Conservation (phyloP, 2,113 vertebrate genomes). For the Ardeotis arabs region DNA sequence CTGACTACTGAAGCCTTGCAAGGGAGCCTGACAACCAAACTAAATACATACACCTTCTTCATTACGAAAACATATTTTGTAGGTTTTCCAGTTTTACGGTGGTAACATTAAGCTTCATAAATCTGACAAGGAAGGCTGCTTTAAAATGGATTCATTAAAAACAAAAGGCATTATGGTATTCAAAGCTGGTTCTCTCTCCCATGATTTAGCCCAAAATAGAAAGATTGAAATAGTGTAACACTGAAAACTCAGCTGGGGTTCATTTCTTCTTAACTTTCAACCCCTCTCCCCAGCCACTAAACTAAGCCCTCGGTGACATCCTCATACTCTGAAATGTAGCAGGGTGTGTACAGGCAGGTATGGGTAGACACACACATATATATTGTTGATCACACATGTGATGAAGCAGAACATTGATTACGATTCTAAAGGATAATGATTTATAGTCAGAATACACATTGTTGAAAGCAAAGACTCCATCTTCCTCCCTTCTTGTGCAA, state of each 20-base stretch:
- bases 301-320: background rate
- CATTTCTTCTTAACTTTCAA: background rate
- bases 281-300: background rate
- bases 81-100: background rate
- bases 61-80: background rate
- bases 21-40: background rate
- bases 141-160: background rate
- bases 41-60: background rate
- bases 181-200: background rate
- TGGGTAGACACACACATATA: background rate
- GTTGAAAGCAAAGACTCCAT: background rate
- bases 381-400: background rate
- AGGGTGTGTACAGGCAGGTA: background rate
- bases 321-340: background rate
- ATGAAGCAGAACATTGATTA: background rate
- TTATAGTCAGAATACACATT: background rate
- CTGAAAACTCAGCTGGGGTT: background rate
- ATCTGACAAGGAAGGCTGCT: background rate
- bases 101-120: background rate
- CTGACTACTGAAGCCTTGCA: background rate
- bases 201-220: background rate
- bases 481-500: background rate
- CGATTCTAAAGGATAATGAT: background rate
- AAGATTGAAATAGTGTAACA: background rate
- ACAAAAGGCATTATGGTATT: background rate